Conservation (phyloP, 2,113 vertebrate genomes). For the Dendrocopos noguchii region DNA sequence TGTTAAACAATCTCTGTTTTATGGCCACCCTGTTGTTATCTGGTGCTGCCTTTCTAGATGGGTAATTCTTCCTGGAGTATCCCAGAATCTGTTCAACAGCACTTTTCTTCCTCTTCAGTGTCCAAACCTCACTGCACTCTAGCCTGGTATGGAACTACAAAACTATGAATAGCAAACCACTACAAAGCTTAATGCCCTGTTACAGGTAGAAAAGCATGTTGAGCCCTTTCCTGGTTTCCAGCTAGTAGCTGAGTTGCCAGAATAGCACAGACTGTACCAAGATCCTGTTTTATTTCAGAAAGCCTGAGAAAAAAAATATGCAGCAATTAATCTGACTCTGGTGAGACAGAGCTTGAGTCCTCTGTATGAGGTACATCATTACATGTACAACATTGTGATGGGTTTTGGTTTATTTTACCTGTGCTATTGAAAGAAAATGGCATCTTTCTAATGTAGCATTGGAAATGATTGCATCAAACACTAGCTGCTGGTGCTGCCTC, state of each 20-base stretch:
- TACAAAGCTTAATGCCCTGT: neutral
- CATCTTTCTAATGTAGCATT: neutral
- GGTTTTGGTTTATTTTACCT: neutral
- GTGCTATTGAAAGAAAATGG: neutral
- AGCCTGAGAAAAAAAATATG: neutral
- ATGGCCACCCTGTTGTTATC: neutral
- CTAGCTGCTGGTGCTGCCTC: neutral
- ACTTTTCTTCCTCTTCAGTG: neutral
- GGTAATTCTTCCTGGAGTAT: neutral
- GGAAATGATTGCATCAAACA: neutral
- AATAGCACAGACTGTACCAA: neutral
- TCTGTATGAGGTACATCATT: neutral
- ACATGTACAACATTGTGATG: fast-evolving
- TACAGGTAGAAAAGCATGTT: neutral
- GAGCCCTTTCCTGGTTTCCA: neutral
- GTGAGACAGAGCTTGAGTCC: neutral
- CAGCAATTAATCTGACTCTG: neutral
- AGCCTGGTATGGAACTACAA: neutral
- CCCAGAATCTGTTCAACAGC: neutral
- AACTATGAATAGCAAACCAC: neutral
- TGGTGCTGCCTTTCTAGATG: neutral
- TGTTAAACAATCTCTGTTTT: neutral
- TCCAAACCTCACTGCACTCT: neutral
- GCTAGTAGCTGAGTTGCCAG: neutral
- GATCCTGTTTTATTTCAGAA: neutral